Percentiles rank a stretch among this genome's conserved stretches.
Evolutionary conservation across 2,888 invertebrate species (phyloP).

Genomic region (Lingula anatina): DNA sequence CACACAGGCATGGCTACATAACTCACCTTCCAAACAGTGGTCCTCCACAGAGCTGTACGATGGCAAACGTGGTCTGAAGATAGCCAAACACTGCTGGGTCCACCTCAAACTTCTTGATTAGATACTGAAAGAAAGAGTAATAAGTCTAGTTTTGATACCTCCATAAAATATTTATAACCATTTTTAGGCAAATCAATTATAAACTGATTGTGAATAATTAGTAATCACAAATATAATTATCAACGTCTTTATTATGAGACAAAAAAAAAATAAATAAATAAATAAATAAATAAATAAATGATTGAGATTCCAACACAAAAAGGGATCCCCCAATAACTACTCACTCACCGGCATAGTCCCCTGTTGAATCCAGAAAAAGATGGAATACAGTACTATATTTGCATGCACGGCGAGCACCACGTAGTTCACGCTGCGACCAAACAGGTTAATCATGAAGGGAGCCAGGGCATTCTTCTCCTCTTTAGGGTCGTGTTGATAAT

Average conservation of each 20-base stretch:
- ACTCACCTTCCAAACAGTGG: slow-evolving; percentile 35
- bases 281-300: too few relatives aligned
- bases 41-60: slow-evolving; percentile 43
- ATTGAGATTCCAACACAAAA: too few relatives aligned
- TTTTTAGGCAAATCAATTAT: too few relatives aligned
- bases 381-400: slow-evolving; percentile 34
- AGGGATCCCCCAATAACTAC: too few relatives aligned
- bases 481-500: too few relatives aligned
- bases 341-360: slow-evolving; percentile 35
- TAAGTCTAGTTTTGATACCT: too few relatives aligned
- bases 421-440: not conserved
- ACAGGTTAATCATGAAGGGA: too few relatives aligned
- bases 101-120: slow-evolving; percentile 41
- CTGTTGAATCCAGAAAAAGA: slow-evolving; percentile 41
- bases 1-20: too few relatives aligned
- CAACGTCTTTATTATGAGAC: not conserved
- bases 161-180: too few relatives aligned
- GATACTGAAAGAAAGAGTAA: slow-evolving; percentile 28
- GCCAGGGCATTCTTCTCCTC: too few relatives aligned
- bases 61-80: slow-evolving; percentile 46
- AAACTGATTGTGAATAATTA: not conserved
- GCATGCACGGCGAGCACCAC: slow-evolving; percentile 23
- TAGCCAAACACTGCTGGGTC: slow-evolving; percentile 43
- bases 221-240: not conserved
- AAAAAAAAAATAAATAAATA: not conserved